phyloP scores from a whole-genome alignment of 23 tunicate genomes.

The Pegea sp. region DNA sequence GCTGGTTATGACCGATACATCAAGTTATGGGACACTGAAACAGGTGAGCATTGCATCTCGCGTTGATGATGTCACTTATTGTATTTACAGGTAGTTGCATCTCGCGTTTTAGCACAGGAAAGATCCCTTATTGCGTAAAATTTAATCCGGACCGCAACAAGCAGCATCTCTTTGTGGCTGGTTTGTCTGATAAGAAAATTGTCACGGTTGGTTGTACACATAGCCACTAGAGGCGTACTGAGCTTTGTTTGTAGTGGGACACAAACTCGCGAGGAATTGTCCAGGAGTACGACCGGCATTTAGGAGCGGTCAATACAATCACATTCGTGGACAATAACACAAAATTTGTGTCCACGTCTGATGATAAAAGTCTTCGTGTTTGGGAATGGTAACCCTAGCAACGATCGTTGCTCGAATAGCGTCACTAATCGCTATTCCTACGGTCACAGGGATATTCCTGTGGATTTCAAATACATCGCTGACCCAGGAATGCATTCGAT shows the following conservation, averaged over 20 bases:
- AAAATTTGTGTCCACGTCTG: conserved; percentile 93
- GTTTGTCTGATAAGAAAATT: conserved; percentile 88
- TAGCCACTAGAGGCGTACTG: too few species aligned
- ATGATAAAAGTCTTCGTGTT: conserved; percentile 90
- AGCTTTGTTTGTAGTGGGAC: conserved; percentile 48
- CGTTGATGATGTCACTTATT: background rate
- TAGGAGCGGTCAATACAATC: conserved; percentile 96
- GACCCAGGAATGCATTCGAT: conserved; percentile 98
- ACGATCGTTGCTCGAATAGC: background rate
- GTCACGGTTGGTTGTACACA: conserved; percentile 35
- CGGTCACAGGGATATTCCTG: conserved; percentile 80
- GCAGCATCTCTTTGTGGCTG: conserved; percentile 87
- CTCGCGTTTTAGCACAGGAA: conserved; percentile 48
- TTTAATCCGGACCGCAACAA: conserved; percentile 88
- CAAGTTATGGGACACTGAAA: conserved; percentile 96
- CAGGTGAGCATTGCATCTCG: conserved; percentile 52
- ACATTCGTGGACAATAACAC: conserved; percentile 97
- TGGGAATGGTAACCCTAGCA: conserved; percentile 86
- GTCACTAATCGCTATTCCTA: background rate
- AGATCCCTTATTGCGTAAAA: conserved; percentile 95
- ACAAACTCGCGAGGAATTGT: conserved; percentile 46
- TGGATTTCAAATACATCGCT: conserved; percentile 97
- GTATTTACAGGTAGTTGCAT: conserved; percentile 53
- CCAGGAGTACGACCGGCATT: conserved; percentile 96
- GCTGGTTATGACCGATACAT: conserved; percentile 85